Base-by-base conservation (phyloP, 2,888 invertebrate species). In the Lasius fuliginosus region DNA sequence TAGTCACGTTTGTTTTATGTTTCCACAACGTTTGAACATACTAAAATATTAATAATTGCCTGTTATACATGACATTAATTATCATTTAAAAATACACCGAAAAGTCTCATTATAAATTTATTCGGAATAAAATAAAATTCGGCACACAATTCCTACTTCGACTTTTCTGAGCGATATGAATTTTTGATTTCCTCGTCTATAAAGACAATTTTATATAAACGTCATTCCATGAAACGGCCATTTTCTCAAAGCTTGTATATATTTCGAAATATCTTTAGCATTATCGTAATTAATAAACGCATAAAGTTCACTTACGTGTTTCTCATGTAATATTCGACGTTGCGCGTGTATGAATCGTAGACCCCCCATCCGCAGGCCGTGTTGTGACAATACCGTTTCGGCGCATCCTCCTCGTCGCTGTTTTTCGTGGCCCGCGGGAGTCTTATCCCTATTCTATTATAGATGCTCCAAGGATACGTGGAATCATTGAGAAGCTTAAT, bases 331-430 rank as follows among this genome's bases (percentile, higher is more conserved):
- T 96, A 96, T 65, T 96, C 95, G 36, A 96, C 92, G 58, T 93
- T 92, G 75, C 96, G 95, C 2, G 95, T 95, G 88, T 95, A 94
- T 42, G 95, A 95, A 60, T 95, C 93, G 91, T 97, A 97, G 1
- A 96, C 95, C 42, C 96, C 96, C 96, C 96, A 97, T 64, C 96
- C 96, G 89, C 97, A 97, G 3, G 96, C 96, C 60, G 95, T 94
- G 42, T 88, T 92, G 67, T 94, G 92, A 86, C 95, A 95, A 62
- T 85, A 86, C 12, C 92, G 83, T n/a, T 75, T 84, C 40, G 86
- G 62, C 8, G 5, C 6, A 2, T 86, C 83, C 18, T 88, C 86
- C 60, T 81, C 84, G 4, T 85, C 87, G 12, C 86, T 85, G 27
- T 85, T 85, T 33, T 92, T 89, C n/a, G 90, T 89, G 5, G 88